Percentiles rank a stretch among this genome's conserved stretches.
These are phyloP conservation scores for Chiroxiphia lanceolata DNA, from an alignment of 2,797 vertebrate species.

Conservation along the genomic window DNA sequence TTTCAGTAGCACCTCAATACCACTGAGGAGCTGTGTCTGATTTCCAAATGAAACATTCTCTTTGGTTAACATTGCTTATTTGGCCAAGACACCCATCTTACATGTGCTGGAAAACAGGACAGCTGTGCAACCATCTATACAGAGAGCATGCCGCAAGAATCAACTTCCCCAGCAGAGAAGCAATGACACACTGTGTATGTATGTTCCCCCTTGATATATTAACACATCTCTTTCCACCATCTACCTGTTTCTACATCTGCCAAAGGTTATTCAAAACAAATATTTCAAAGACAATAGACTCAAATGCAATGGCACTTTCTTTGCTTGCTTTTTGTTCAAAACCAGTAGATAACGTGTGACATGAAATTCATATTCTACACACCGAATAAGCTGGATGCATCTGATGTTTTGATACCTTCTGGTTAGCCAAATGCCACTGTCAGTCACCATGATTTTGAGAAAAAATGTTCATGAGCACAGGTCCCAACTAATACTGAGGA, in stretches of 20 bases:
- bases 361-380: background rate
- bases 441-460: background rate
- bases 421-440: background rate
- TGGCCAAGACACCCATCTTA: background rate
- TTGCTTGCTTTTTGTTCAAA: background rate
- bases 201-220: background rate
- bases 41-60: background rate
- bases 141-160: background rate
- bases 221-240: background rate
- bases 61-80: background rate
- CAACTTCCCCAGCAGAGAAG: background rate
- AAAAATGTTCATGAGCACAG: background rate
- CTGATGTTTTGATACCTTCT: background rate
- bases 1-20: background rate
- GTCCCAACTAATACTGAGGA: background rate
- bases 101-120: background rate
- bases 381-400: slow-evolving; percentile 4
- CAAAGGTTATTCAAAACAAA: background rate
- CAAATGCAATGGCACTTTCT: background rate
- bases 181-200: background rate
- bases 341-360: background rate
- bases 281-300: background rate
- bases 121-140: background rate
- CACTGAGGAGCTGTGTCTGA: background rate
- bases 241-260: background rate